Evolutionary conservation across 2,113 vertebrate species (phyloP).

Genomic region (Geococcyx californianus): DNA sequence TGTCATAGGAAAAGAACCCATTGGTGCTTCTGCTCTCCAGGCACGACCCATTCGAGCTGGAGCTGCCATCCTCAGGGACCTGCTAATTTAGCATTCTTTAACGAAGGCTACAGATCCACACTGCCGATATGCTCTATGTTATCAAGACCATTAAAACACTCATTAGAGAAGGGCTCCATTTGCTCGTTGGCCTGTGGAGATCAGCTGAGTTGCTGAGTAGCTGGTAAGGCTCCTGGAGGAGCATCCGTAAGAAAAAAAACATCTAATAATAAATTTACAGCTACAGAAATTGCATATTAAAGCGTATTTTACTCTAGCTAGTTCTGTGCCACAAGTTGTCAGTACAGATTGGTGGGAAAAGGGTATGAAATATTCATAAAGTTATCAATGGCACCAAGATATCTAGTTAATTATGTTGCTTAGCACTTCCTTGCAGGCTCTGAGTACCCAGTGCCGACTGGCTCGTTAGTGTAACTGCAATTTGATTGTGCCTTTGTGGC

Average conservation of each 20-base stretch:
- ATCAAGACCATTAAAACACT: constrained; percentile 17
- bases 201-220: not conserved
- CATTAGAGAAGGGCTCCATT: not conserved
- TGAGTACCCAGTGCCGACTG: not conserved
- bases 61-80: not conserved
- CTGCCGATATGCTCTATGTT: not conserved
- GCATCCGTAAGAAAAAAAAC: constrained; percentile 12
- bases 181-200: constrained; percentile 33
- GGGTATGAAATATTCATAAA: constrained; percentile 60
- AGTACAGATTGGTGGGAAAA: not conserved
- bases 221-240: not conserved
- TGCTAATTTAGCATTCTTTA: constrained; percentile 5
- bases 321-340: constrained; percentile 4
- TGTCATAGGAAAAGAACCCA: not conserved
- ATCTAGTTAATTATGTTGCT: constrained; percentile 48
- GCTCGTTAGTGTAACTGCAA: constrained; percentile 10
- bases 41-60: not conserved
- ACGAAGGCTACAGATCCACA: not conserved
- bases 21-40: not conserved
- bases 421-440: constrained; percentile 3
- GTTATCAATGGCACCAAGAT: constrained; percentile 45
- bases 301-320: constrained; percentile 9
- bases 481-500: constrained; percentile 10
- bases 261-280: constrained; percentile 16
- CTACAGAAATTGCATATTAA: constrained; percentile 23